Evolutionary conservation across 2,888 invertebrate species (phyloP).

Genomic region (Cephus sareptanus): DNA sequence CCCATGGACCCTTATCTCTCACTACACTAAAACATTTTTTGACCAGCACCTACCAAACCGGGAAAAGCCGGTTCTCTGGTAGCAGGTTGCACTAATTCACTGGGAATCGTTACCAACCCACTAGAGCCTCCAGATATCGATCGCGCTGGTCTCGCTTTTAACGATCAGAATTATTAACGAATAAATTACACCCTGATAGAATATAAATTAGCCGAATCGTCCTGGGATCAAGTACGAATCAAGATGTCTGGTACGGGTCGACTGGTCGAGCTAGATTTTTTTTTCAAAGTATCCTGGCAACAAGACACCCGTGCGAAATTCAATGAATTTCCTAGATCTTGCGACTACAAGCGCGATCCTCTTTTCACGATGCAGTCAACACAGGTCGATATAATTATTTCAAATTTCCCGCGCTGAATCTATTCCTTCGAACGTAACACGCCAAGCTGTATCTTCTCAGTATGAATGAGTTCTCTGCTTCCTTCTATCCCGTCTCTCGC

Average conservation of each 20-base stretch:
- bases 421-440: background rate
- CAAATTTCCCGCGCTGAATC: background rate
- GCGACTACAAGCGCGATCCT: background rate
- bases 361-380: background rate
- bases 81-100: background rate
- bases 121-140: background rate
- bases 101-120: background rate
- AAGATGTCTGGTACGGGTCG: background rate
- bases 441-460: background rate
- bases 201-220: background rate
- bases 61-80: background rate
- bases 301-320: background rate
- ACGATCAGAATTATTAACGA: background rate
- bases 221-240: background rate
- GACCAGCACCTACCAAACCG: background rate
- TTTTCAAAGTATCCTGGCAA: background rate
- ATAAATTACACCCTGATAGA: background rate
- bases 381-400: background rate
- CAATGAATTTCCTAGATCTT: background rate
- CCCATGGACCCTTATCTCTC: background rate
- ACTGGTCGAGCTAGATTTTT: background rate
- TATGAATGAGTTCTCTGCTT: conserved; percentile 31
- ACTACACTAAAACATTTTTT: background rate
- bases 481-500: background rate
- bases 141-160: background rate